A percentile compares a stretch with the other conserved stretches of the same genome.
phyloP scores from a whole-genome alignment of 2,113 vertebrate species.

The Catagonus wagneri region DNA sequence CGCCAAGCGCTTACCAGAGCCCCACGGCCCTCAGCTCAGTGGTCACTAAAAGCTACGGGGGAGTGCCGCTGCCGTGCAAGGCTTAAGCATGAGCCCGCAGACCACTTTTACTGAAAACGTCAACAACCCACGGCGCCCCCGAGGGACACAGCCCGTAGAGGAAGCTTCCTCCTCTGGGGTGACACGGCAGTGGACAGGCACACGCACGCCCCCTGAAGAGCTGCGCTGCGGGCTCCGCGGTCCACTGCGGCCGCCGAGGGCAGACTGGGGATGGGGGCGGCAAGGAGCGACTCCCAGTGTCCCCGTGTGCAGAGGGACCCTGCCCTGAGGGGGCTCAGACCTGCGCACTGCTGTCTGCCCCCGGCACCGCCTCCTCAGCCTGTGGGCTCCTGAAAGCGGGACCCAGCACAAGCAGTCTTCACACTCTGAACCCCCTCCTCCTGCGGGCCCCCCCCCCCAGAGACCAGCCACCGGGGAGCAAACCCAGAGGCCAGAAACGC shows the following conservation, averaged over 20 bases:
- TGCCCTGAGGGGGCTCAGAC: not conserved
- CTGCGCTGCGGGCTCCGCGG: not conserved
- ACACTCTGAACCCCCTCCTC: too few relatives aligned
- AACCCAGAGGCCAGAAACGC: not conserved
- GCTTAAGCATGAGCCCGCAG: not conserved
- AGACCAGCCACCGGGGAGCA: not conserved
- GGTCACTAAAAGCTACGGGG: too few relatives aligned
- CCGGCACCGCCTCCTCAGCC: not conserved
- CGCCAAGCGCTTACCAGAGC: accelerated
- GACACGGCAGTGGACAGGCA: not conserved
- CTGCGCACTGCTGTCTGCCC: not conserved
- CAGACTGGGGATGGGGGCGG: accelerated
- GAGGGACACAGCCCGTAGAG: too few relatives aligned
- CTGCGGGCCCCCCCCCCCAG: not conserved
- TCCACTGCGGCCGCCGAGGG: not conserved
- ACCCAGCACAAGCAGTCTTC: not conserved
- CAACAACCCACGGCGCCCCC: not conserved
- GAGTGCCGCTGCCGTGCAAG: not conserved
- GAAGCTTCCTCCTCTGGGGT: too few relatives aligned
- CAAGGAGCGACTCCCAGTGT: not conserved
- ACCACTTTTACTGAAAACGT: not conserved
- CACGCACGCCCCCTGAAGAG: accelerated
- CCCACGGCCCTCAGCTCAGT: not conserved
- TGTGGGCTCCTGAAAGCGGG: too few relatives aligned
- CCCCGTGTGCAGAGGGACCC: not conserved